phyloP scores from a whole-genome alignment of 1,140 invertebrate genomes.

The Paralvinella palmiformis region DNA sequence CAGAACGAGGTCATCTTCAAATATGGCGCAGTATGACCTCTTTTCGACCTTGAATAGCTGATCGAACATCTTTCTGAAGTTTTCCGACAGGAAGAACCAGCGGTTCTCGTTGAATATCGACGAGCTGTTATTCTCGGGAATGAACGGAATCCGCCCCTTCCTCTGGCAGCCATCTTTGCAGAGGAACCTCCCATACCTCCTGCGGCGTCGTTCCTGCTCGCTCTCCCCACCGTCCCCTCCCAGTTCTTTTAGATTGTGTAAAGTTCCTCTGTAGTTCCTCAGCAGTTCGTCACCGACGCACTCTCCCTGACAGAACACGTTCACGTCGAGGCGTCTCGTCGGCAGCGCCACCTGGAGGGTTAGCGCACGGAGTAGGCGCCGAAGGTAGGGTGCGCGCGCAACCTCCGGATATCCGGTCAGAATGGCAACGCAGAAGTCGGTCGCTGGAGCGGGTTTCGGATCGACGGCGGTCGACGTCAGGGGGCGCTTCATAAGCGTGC shows the following conservation, averaged over 20 bases:
- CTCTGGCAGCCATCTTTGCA: too few species aligned
- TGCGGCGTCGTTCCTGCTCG: too few species aligned
- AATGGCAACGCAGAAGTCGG: neutral
- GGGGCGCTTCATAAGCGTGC: too few species aligned
- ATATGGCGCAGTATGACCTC: slow-evolving; percentile 2
- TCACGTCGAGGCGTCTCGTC: neutral
- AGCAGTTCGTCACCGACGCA: neutral
- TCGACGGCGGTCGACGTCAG: too few species aligned
- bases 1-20: slow-evolving; percentile 11
- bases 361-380: neutral
- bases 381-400: neutral
- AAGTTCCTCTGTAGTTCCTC: neutral
- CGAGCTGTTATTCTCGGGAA: neutral
- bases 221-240: too few species aligned
- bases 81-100: slow-evolving; percentile 3
- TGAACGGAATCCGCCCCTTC: too few species aligned
- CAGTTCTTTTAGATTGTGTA: neutral
- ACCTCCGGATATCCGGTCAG: slow-evolving; percentile 7
- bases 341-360: neutral
- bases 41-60: neutral
- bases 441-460: too few species aligned
- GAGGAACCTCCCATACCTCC: too few species aligned
- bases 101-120: too few species aligned
- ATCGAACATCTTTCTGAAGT: neutral
- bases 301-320: slow-evolving; percentile 9